These are phyloP conservation scores for Upupa epops DNA, from an alignment of 2,113 vertebrate genomes.

Conservation along the genomic window DNA sequence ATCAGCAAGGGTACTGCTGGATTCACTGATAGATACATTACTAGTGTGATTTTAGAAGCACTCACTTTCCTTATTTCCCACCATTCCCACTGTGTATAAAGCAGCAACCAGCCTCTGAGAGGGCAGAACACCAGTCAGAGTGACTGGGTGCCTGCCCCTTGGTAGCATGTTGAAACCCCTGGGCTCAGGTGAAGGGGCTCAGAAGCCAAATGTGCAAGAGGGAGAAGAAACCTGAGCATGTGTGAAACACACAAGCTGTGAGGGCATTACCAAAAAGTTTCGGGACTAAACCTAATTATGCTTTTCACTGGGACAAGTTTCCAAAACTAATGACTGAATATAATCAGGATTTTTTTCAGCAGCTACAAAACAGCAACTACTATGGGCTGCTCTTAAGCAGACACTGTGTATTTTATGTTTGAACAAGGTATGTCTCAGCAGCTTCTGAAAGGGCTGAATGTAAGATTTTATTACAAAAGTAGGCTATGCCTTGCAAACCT, in stretches of 20 bases:
- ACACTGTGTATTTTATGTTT: background rate
- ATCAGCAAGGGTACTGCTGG: background rate
- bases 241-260: background rate
- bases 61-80: background rate
- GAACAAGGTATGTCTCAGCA: background rate
- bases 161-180: background rate
- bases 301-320: background rate
- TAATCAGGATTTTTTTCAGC: background rate
- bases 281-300: background rate
- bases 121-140: fast-evolving
- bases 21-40: background rate
- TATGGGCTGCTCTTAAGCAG: background rate
- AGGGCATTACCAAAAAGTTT: background rate
- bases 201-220: background rate
- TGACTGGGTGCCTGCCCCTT: fast-evolving
- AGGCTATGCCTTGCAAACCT: background rate
- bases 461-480: background rate
- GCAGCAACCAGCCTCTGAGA: background rate
- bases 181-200: background rate
- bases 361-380: background rate
- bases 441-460: background rate
- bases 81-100: background rate
- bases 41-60: background rate
- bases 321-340: background rate
- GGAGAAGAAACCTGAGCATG: fast-evolving